A percentile compares a stretch with the other conserved stretches of the same genome.
Evolutionary conservation across 2,113 vertebrate genomes (phyloP).

Genomic region (Serinus canaria): DNA sequence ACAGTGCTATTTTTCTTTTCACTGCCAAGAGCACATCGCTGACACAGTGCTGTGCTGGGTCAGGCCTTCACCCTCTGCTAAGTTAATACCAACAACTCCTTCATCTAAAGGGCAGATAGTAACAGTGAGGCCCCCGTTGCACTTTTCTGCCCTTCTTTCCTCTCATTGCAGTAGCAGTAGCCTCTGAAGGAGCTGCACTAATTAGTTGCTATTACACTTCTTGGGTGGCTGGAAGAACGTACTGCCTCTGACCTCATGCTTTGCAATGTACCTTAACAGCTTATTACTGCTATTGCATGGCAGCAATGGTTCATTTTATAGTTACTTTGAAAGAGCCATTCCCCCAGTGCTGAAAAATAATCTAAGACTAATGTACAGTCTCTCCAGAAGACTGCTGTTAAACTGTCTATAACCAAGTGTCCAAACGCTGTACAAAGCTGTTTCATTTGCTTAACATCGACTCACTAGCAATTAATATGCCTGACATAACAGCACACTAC

Average conservation of each 20-base stretch:
- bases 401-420: constrained; percentile 63
- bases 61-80: constrained; percentile 30
- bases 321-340: constrained; percentile 42
- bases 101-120: constrained; percentile 30
- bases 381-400: constrained; percentile 61
- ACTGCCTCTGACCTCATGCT: constrained; percentile 54
- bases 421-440: constrained; percentile 49
- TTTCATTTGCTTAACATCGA: constrained; percentile 55
- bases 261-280: constrained; percentile 47
- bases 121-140: neutral
- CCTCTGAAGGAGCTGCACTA: constrained; percentile 22
- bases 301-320: constrained; percentile 46
- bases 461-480: constrained; percentile 61
- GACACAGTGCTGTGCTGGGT: constrained; percentile 15
- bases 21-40: neutral
- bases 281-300: constrained; percentile 40
- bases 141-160: neutral
- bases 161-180: neutral
- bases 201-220: constrained; percentile 42
- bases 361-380: constrained; percentile 27
- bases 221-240: constrained; percentile 41
- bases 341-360: constrained; percentile 47
- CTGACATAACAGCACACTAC: constrained; percentile 2
- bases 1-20: constrained; percentile 25
- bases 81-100: constrained; percentile 26